Percentiles rank a stretch among this genome's conserved stretches.
phyloP scores from a whole-genome alignment of 2,797 vertebrate species.

The Hyperoplus lanceolatus region DNA sequence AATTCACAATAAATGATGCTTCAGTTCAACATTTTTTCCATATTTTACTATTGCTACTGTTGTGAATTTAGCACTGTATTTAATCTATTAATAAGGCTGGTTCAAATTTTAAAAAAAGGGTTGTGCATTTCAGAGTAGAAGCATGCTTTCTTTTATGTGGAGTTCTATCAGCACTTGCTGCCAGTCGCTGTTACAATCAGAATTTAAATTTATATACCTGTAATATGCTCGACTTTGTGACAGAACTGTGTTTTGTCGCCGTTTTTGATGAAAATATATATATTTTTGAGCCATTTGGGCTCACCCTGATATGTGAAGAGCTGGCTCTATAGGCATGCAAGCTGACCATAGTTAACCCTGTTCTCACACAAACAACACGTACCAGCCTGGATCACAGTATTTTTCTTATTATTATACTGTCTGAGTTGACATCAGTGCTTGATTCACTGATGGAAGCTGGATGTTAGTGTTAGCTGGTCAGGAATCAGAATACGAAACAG shows the following conservation, averaged over 20 bases:
- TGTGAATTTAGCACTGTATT: conserved; percentile 43
- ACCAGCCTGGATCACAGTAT: conserved; percentile 56
- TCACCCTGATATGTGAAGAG: conserved; percentile 77
- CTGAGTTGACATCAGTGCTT: conserved; percentile 23
- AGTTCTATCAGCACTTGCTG: conserved; percentile 67
- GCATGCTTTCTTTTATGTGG: conserved; percentile 57
- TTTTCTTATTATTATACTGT: conserved; percentile 37
- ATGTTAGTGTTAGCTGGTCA: conserved; percentile 57
- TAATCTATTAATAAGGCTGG: conserved; percentile 20
- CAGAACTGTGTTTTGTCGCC: conserved; percentile 69
- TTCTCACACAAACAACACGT: conserved; percentile 39
- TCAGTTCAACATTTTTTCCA: conserved; percentile 27
- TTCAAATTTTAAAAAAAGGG: conserved; percentile 34
- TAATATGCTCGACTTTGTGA: conserved; percentile 43
- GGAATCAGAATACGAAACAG: conserved; percentile 50
- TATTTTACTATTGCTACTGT: conserved; percentile 35
- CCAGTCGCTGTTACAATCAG: conserved; percentile 75
- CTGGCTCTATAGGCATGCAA: conserved; percentile 78
- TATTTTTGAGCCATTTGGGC: conserved; percentile 65
- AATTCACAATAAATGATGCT: conserved; percentile 38
- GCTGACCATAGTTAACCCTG: conserved; percentile 43
- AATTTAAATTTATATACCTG: conserved; percentile 62
- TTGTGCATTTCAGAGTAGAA: conserved; percentile 44
- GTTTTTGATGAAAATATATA: conserved; percentile 58
- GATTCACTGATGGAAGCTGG: conserved; percentile 41